Percentiles rank a stretch among this genome's conserved stretches.
phyloP scores from a whole-genome alignment of 2,888 invertebrate genomes.

The Stenichneumon culpator region DNA sequence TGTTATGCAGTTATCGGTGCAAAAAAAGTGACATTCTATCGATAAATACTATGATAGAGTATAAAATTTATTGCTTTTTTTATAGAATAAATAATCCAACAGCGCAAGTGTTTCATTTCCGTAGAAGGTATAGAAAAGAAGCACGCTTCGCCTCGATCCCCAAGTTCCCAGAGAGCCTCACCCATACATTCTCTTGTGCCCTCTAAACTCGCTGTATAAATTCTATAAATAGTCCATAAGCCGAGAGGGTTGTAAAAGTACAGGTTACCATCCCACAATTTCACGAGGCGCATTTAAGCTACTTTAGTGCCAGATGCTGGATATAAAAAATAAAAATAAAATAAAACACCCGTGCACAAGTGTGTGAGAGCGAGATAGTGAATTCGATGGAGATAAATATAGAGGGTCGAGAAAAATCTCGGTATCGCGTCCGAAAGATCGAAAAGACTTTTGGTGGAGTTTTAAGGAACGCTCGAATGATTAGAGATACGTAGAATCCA shows the following conservation, averaged over 20 bases:
- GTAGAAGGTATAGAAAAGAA: neutral
- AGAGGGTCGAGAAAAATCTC: neutral
- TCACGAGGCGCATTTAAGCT: neutral
- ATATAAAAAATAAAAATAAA: neutral
- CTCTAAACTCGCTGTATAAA: constrained; percentile 26
- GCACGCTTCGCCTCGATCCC: constrained; percentile 30
- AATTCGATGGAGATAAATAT: neutral
- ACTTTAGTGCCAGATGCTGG: neutral
- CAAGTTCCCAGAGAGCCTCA: constrained; percentile 38
- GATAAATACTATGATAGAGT: neutral
- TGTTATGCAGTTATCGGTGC: neutral
- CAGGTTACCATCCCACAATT: constrained; percentile 1
- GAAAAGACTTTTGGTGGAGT: neutral
- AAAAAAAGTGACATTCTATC: neutral
- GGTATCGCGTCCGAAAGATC: neutral
- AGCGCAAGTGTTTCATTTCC: neutral
- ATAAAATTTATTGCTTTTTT: neutral
- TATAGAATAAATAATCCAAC: neutral
- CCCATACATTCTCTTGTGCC: constrained; percentile 5
- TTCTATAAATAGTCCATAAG: neutral
- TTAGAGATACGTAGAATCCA: neutral
- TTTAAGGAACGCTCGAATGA: neutral
- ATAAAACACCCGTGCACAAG: neutral
- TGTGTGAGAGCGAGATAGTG: too few relatives aligned
- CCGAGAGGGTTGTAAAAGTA: neutral